These are phyloP conservation scores for Pissodes strobi DNA, from an alignment of 1,140 invertebrate species.

Conservation along the genomic window DNA sequence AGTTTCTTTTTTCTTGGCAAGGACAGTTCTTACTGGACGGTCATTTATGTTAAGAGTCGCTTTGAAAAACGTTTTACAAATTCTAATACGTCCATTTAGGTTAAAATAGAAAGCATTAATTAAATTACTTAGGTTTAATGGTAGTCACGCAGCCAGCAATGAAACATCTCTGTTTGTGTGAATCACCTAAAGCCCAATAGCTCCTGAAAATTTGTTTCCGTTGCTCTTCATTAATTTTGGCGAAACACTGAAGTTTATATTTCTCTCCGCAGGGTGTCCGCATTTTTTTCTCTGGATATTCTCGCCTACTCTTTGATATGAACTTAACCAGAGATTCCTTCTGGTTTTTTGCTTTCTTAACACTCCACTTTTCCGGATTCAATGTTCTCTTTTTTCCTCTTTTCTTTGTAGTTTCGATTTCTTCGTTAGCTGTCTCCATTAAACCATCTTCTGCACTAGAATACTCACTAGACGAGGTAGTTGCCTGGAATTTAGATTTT, in stretches of 20 bases:
- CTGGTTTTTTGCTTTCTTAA: neutral
- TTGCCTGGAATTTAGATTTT: neutral
- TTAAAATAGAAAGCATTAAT: neutral
- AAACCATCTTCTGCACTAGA: neutral
- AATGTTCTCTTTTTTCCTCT: neutral
- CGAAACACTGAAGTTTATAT: too few species aligned
- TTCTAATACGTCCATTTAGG: neutral
- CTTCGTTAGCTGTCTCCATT: too few species aligned
- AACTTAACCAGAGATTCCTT: too few species aligned
- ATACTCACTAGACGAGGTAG: neutral
- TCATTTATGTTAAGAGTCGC: neutral
- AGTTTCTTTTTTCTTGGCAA: neutral
- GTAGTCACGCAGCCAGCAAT: neutral
- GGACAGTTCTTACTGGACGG: neutral
- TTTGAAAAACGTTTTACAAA: too few species aligned
- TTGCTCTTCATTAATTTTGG: neutral
- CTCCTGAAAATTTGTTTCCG: constrained; percentile 3
- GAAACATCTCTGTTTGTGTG: too few species aligned
- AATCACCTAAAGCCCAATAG: constrained; percentile 3
- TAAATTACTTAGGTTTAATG: neutral
- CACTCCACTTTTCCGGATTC: neutral
- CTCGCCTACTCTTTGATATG: too few species aligned
- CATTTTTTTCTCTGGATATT: neutral
- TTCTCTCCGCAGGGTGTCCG: neutral
- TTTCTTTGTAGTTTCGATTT: too few species aligned